Percentiles rank a stretch among this genome's conserved stretches.
These are phyloP conservation scores for Phainopepla nitens DNA, from an alignment of 2,113 vertebrate species.

Conservation along the genomic window DNA sequence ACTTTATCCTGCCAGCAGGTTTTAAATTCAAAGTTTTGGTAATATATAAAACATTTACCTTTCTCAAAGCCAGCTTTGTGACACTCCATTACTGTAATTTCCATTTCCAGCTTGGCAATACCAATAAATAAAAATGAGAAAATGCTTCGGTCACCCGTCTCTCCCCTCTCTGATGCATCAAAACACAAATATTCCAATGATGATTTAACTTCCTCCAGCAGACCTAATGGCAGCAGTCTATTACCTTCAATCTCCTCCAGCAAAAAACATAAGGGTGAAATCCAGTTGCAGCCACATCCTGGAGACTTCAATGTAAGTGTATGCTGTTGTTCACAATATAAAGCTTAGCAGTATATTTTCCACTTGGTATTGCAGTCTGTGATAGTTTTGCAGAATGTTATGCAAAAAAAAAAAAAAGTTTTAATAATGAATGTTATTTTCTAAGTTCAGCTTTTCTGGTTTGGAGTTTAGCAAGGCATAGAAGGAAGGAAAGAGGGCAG, in stretches of 20 bases:
- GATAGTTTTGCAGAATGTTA: neutral
- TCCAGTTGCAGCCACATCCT: conserved; percentile 55
- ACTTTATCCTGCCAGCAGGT: conserved; percentile 36
- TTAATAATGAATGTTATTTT: neutral
- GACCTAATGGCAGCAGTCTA: conserved; percentile 61
- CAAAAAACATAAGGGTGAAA: conserved; percentile 75
- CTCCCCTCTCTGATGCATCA: conserved; percentile 80
- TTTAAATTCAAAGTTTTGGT: conserved; percentile 61
- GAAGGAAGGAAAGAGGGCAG: neutral
- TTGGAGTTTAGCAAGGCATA: neutral
- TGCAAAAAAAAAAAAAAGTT: neutral
- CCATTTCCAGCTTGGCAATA: conserved; percentile 76
- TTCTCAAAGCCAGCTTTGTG: conserved; percentile 54
- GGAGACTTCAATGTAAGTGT: conserved; percentile 72
- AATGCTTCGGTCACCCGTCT: conserved; percentile 83
- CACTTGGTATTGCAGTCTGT: neutral
- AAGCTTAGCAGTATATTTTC: neutral
- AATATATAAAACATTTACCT: conserved; percentile 61
- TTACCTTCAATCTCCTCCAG: conserved; percentile 70
- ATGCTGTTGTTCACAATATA: neutral
- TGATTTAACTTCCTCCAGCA: conserved; percentile 75
- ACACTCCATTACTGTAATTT: conserved; percentile 70
- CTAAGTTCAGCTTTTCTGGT: neutral
- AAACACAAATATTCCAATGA: conserved; percentile 76
- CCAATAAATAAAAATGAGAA: conserved; percentile 85